Evolutionary conservation across 37 sponge, comb jelly and placozoan species (phyloP).

Genomic region (Amphimedon queenslandica): DNA sequence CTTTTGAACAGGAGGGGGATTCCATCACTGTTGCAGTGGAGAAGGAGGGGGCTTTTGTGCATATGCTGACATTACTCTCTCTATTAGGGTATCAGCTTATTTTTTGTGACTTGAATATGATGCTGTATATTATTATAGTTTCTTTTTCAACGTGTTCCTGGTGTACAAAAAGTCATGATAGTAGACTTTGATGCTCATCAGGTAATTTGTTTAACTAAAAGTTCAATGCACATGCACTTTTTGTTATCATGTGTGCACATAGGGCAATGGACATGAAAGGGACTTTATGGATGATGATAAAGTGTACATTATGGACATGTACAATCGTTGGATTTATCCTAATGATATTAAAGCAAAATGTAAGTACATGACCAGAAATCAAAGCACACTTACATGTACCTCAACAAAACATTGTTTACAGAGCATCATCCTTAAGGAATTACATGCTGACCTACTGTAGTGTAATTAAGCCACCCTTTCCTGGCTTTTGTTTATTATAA

Average conservation of each 20-base stretch:
- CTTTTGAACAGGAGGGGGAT: constrained; percentile 68
- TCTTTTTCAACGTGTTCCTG: constrained; percentile 45
- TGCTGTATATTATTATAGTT: constrained; percentile 36
- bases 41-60: constrained; percentile 91
- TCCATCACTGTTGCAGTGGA: constrained; percentile 79
- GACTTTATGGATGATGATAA: constrained; percentile 75
- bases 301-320: constrained; percentile 84
- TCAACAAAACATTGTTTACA: too few relatives aligned
- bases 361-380: too few relatives aligned
- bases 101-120: neutral
- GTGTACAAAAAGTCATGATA: constrained; percentile 74
- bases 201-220: constrained; percentile 12
- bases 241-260: neutral
- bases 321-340: constrained; percentile 87
- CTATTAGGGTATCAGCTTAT: constrained; percentile 68
- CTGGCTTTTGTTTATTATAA: too few relatives aligned
- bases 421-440: too few relatives aligned
- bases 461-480: too few relatives aligned
- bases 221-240: neutral
- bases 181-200: constrained; percentile 90
- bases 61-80: constrained; percentile 90
- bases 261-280: constrained; percentile 91
- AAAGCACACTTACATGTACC: too few relatives aligned
- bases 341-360: constrained; percentile 63
- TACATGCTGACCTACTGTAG: too few relatives aligned